phyloP scores from a whole-genome alignment of 2,797 vertebrate species.

The Sebastes miniatus region DNA sequence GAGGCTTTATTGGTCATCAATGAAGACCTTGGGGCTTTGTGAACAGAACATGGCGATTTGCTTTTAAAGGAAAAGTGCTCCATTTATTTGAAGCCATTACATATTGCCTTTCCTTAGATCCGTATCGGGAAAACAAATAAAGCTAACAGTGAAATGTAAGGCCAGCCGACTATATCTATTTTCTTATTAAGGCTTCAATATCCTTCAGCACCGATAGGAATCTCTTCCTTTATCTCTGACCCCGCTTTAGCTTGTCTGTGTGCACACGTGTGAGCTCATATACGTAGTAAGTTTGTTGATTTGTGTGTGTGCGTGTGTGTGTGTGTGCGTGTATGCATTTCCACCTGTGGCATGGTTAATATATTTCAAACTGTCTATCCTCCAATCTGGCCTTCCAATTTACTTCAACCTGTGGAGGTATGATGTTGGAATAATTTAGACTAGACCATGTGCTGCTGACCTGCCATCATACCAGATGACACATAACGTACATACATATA shows the following conservation, averaged over 20 bases:
- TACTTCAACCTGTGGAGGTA: conserved; percentile 4
- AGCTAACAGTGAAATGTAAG: conserved; percentile 72
- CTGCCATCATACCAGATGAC: neutral
- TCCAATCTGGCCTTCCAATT: conserved; percentile 12
- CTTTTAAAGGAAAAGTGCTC: conserved; percentile 58
- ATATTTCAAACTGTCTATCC: conserved; percentile 40
- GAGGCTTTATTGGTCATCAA: neutral
- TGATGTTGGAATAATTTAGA: conserved; percentile 19
- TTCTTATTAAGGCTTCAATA: conserved; percentile 84
- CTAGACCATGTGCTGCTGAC: neutral
- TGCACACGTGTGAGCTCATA: conserved; percentile 24
- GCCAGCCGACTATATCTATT: conserved; percentile 73
- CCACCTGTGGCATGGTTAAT: conserved; percentile 54
- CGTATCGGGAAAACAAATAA: conserved; percentile 80
- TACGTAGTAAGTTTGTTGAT: conserved; percentile 23
- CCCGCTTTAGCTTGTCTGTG: conserved; percentile 62
- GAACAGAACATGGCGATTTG: conserved; percentile 20
- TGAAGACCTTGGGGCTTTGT: neutral
- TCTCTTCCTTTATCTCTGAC: conserved; percentile 77
- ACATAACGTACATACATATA: neutral
- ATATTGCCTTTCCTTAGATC: conserved; percentile 76
- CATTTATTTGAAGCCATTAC: conserved; percentile 70
- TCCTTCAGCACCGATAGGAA: conserved; percentile 77
- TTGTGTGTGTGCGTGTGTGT: conserved; percentile 16
- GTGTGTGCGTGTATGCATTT: conserved; percentile 14